Base-by-base conservation (phyloP, 1,140 invertebrate species). In the Tenebrio molitor region DNA sequence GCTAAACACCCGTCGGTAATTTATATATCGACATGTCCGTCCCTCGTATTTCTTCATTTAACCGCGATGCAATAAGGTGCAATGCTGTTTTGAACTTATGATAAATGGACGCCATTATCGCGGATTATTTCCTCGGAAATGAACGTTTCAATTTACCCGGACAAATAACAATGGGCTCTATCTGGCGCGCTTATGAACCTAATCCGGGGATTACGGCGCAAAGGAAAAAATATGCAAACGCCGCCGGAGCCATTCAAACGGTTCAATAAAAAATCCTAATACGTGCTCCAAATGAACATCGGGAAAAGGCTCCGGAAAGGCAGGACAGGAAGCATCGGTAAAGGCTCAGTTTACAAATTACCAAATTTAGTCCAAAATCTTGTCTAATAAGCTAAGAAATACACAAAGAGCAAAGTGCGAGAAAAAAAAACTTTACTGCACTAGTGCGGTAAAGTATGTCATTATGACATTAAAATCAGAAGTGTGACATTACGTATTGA, bases 61-160 rank as follows among this genome's bases (percentile, higher is more conserved):
- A 58, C 10, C 50, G 50, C 21, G 23, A 58, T 58, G 50, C 50
- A 58, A 58, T 58, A 58, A 58, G 50, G 50, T 58, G 50, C 50
- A 58, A 58, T 33, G 50, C n/a, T 39, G 36, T 39, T 39, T 39
- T 39, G 36, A 58, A 58, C 42, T 66, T 66, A 23, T 66, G 64
- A 66, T 66, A 66, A 66, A 66, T 66, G 64, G 15, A 14, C 19
- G 19, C 64, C 36, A 66, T 66, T 66, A 66, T 66, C 25, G 42
- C 64, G 42, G 64, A 66, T 66, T 66, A 66, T 66, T 42, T 42
- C 36, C 36, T 42, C 17, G 63, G 46, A 29, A 53, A 53, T 53
- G 46, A 53, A 53, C 46, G 50, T 58, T 58, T 58, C 50, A 58
- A 58, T 58, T 58, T 58, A 66, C 42, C 21, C 64, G 44, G 34